Conservation (phyloP, 2,113 vertebrate species). For the Anas platyrhynchos region DNA sequence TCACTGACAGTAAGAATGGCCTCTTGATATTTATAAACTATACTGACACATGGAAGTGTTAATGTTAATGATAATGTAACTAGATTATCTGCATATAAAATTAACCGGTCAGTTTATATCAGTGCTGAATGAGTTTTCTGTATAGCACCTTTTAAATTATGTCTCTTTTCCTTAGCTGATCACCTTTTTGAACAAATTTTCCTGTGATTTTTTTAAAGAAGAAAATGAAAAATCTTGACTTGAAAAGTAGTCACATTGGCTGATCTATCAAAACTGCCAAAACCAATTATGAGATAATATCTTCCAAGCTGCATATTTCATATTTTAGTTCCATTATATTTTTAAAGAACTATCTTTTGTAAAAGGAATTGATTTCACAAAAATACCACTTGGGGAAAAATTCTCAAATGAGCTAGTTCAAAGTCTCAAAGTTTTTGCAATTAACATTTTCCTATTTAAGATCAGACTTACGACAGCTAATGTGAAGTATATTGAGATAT, state of each 20-base stretch:
- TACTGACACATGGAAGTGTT: not conserved
- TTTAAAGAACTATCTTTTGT: not conserved
- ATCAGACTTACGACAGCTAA: not conserved
- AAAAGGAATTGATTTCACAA: not conserved
- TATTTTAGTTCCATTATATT: not conserved
- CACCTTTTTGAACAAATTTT: not conserved
- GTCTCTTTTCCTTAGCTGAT: not conserved
- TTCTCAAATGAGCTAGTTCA: not conserved
- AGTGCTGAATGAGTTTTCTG: not conserved
- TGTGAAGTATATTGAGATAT: not conserved
- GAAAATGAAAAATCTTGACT: not conserved
- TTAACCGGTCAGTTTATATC: not conserved
- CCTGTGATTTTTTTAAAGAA: not conserved
- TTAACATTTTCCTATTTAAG: not conserved
- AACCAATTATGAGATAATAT: not conserved
- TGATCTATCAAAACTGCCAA: not conserved
- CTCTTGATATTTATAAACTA: not conserved
- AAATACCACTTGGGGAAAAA: not conserved
- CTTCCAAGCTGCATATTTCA: not conserved
- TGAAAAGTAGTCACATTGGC: not conserved
- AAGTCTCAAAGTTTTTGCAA: not conserved
- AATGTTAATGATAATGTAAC: not conserved
- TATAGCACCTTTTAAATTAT: not conserved
- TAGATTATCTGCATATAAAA: not conserved
- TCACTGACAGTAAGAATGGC: not conserved